Evolutionary conservation across 2,797 vertebrate species (phyloP).

Genomic region (Pristis pectinata): DNA sequence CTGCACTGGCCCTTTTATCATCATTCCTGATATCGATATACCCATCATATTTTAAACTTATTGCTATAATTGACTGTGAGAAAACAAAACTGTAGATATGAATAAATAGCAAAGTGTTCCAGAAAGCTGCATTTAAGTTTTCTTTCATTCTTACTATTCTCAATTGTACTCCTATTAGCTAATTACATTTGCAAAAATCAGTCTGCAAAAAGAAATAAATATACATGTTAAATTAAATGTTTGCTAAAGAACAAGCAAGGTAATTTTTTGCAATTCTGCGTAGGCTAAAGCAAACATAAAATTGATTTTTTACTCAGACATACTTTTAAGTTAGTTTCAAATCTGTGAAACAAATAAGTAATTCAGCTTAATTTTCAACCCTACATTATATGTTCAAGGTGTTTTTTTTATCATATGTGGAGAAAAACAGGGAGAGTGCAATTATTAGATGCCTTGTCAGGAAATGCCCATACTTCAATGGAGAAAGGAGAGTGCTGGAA

Average conservation of each 20-base stretch:
- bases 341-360: neutral
- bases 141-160: neutral
- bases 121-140: neutral
- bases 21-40: neutral
- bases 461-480: neutral
- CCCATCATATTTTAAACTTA: neutral
- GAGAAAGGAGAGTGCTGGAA: neutral
- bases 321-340: neutral
- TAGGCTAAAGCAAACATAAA: neutral
- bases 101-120: neutral
- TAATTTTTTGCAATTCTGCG: too few species aligned
- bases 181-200: neutral
- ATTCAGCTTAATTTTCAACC: neutral
- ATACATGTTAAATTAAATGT: neutral
- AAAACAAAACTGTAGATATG: neutral
- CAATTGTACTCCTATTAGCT: neutral
- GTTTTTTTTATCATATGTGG: too few species aligned
- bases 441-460: neutral
- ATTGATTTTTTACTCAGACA: neutral
- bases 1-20: neutral
- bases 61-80: too few species aligned
- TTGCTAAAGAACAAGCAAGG: neutral
- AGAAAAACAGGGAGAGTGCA: too few species aligned
- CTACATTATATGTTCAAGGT: neutral
- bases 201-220: neutral